Base-by-base conservation (phyloP, 1,140 invertebrate genomes). In the Procambarus clarkii region DNA sequence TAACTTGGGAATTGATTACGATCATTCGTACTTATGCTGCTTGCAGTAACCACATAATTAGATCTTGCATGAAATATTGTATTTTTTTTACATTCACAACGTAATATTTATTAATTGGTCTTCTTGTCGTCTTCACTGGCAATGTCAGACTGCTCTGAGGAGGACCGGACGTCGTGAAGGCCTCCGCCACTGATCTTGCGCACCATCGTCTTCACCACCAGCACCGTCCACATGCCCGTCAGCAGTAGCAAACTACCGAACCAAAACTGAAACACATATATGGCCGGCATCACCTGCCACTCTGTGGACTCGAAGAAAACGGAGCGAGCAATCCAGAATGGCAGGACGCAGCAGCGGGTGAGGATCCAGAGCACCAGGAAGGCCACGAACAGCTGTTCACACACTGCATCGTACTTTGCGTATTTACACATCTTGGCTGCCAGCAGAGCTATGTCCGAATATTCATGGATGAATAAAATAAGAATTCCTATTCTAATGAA, bases 351-450 rank as follows among this genome's bases (percentile, higher is more conserved):
- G 83, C 98, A 95, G 54, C 98, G 96, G 24, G 98, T 98, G 0
- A 96, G 94, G 90, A 98, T 97, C 98, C 98, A 99, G 0, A 98
- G 93, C 54, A 98, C 94, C 18, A 97, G 97, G 94, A 99, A 99
- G 58, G 98, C 95, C 34, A 96, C 96, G 94, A 99, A 99, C 92
- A 98, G 95, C 54, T 95, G 94, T 95, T 99, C 98, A 50, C 94
- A 98, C 98, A 2, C 97, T 87, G 94, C 96, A 97, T 94, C 98
- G 97, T 93, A 97, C 97, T 93, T 97, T 97, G 54, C 96, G 94
- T 99, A 99, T 93, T 98, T 98, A n/a, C 97, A 96, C 94, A 98
- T 96, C 95, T 99, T 99, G 11, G 97, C 97, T 48, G 96, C 96
- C 15, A 81, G 34, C 7, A 92, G 69, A 3, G 92, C 88, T 94